phyloP scores from a whole-genome alignment of 2,888 invertebrate genomes.

The Ypsolopha scabrella region DNA sequence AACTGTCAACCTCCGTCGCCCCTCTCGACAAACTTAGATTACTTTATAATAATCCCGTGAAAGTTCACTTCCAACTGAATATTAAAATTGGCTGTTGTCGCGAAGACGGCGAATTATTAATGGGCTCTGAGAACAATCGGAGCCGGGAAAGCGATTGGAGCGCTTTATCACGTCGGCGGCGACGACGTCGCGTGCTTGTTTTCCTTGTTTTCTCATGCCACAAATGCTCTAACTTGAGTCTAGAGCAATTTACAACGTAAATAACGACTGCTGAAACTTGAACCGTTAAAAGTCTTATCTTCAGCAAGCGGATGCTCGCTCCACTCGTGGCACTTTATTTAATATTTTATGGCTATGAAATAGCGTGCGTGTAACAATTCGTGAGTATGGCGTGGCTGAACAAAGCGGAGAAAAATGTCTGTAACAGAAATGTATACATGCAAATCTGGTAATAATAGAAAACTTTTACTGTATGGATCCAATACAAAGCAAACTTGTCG shows the following conservation, averaged over 20 bases:
- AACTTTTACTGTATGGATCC: neutral
- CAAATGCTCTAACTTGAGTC: conserved; percentile 24
- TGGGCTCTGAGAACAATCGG: conserved; percentile 24
- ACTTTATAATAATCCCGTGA: conserved; percentile 59
- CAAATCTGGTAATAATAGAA: neutral
- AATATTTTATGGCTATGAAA: conserved; percentile 4
- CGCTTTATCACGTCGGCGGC: conserved; percentile 37
- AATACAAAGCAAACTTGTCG: neutral
- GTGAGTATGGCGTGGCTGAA: neutral
- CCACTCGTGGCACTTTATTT: conserved; percentile 12
- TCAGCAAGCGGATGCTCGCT: conserved; percentile 23
- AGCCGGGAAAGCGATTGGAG: conserved; percentile 31
- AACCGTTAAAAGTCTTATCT: conserved; percentile 38
- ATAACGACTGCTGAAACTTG: conserved; percentile 36
- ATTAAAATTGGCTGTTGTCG: conserved; percentile 51
- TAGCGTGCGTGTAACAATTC: conserved; percentile 5
- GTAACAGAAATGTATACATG: neutral
- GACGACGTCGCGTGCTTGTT: conserved; percentile 27
- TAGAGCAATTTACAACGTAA: conserved; percentile 38
- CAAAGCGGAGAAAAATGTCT: neutral
- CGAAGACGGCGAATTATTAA: conserved; percentile 49
- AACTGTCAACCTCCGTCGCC: conserved; percentile 50
- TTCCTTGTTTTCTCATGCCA: conserved; percentile 29
- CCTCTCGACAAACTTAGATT: conserved; percentile 60
- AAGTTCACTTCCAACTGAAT: conserved; percentile 49